These are phyloP conservation scores for Eupithecia insigniata DNA, from an alignment of 2,888 invertebrate species.

Conservation along the genomic window DNA sequence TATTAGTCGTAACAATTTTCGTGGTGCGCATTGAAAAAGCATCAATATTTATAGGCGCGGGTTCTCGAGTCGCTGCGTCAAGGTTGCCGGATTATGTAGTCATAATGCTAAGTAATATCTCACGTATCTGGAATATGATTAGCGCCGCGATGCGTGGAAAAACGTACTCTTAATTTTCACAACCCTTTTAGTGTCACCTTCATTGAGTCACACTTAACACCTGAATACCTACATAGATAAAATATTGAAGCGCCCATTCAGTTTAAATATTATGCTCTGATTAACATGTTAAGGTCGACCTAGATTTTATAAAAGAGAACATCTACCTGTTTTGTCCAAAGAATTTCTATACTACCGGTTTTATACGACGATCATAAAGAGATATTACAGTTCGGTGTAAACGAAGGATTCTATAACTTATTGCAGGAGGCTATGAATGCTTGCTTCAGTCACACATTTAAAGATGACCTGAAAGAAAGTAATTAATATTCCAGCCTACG, in stretches of 20 bases:
- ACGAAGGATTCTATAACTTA: too few species aligned
- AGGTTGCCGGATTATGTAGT: constrained; percentile 35
- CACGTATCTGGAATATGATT: constrained; percentile 34
- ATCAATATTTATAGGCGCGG: constrained; percentile 46
- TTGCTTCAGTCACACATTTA: too few species aligned
- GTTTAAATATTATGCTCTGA: constrained; percentile 19
- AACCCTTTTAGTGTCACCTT: constrained; percentile 26
- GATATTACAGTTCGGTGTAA: too few species aligned
- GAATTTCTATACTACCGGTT: too few species aligned
- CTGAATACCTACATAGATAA: constrained; percentile 14
- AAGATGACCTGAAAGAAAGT: too few species aligned
- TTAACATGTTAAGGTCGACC: constrained; percentile 19
- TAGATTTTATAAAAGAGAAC: constrained; percentile 12
- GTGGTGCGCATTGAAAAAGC: constrained; percentile 43
- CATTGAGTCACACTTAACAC: constrained; percentile 20
- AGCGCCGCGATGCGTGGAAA: constrained; percentile 8
- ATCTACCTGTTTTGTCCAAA: not conserved
- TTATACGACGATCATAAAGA: not conserved
- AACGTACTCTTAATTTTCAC: constrained; percentile 13
- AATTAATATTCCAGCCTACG: too few species aligned
- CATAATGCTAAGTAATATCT: constrained; percentile 38
- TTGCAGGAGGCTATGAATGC: too few species aligned
- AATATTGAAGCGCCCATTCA: constrained; percentile 6
- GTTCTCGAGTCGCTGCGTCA: constrained; percentile 29
- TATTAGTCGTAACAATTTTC: constrained; percentile 48